Evolutionary conservation across 2,888 invertebrate genomes (phyloP).

Genomic region (Macrophya annulata): DNA sequence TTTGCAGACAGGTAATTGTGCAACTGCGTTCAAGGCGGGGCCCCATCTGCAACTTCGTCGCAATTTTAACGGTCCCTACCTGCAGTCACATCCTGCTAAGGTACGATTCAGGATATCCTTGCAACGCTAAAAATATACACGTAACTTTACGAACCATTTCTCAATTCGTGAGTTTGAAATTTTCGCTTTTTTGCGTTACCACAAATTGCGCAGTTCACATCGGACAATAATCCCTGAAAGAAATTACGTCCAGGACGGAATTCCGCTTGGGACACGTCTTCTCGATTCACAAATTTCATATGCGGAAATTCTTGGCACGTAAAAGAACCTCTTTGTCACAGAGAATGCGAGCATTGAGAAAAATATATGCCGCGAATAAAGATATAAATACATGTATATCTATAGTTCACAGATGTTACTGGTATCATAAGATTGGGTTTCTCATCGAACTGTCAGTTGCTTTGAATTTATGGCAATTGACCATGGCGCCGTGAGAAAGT

Average conservation of each 20-base stretch:
- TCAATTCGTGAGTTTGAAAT: neutral
- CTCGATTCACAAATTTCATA: neutral
- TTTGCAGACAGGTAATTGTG: neutral
- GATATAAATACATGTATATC: neutral
- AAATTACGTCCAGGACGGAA: neutral
- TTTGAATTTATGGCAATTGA: constrained; percentile 46
- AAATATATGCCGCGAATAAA: neutral
- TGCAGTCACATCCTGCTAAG: constrained; percentile 18
- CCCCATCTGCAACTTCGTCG: constrained; percentile 19
- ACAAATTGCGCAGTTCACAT: neutral
- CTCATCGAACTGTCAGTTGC: constrained; percentile 46
- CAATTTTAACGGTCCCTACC: neutral
- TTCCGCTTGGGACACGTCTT: neutral
- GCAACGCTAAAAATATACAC: neutral
- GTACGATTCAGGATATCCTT: constrained; percentile 3
- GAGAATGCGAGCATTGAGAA: constrained; percentile 5
- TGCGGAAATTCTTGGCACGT: neutral
- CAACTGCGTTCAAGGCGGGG: constrained; percentile 4
- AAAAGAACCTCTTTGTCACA: neutral
- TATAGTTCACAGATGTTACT: constrained; percentile 11
- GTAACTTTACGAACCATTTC: neutral
- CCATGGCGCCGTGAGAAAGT: constrained; percentile 55
- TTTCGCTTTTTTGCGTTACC: neutral
- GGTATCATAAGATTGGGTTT: constrained; percentile 45
- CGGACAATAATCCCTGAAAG: neutral